phyloP scores from a whole-genome alignment of 2,888 invertebrate species.

The Cerastis leucographa region DNA sequence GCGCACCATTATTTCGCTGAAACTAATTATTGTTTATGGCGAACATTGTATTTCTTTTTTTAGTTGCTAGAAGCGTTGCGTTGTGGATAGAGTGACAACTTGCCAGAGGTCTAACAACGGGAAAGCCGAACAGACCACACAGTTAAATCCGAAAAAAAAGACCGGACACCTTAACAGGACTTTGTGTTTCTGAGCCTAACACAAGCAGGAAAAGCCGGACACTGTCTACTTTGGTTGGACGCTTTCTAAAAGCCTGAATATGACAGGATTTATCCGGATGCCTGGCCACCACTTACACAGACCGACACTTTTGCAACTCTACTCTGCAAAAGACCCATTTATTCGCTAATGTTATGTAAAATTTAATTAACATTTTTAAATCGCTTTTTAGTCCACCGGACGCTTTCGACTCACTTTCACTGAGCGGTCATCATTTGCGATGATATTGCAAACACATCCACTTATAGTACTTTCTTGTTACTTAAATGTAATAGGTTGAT shows the following conservation, averaged over 20 bases:
- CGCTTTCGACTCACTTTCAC: conserved; percentile 66
- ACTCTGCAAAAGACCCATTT: conserved; percentile 1
- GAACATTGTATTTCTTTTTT: conserved; percentile 4
- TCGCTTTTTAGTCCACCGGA: conserved; percentile 45
- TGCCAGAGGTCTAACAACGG: background rate
- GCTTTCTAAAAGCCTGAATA: background rate
- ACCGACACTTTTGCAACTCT: background rate
- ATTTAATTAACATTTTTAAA: conserved; percentile 50
- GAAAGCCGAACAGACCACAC: background rate
- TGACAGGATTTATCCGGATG: background rate
- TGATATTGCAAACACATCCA: conserved; percentile 50
- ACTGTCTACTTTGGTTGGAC: background rate
- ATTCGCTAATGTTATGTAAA: conserved; percentile 38
- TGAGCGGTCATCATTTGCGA: conserved; percentile 56
- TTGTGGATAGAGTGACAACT: background rate
- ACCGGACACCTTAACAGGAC: background rate
- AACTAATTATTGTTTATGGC: conserved; percentile 9
- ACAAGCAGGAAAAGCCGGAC: background rate
- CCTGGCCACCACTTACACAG: background rate
- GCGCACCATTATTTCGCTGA: conserved; percentile 3
- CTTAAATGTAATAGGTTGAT: conserved; percentile 24
- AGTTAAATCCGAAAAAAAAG: background rate
- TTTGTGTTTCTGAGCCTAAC: background rate
- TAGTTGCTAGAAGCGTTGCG: background rate
- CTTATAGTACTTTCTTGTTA: conserved; percentile 53